phyloP scores from a whole-genome alignment of 2,888 invertebrate genomes.

The Aricia artaxerxes region DNA sequence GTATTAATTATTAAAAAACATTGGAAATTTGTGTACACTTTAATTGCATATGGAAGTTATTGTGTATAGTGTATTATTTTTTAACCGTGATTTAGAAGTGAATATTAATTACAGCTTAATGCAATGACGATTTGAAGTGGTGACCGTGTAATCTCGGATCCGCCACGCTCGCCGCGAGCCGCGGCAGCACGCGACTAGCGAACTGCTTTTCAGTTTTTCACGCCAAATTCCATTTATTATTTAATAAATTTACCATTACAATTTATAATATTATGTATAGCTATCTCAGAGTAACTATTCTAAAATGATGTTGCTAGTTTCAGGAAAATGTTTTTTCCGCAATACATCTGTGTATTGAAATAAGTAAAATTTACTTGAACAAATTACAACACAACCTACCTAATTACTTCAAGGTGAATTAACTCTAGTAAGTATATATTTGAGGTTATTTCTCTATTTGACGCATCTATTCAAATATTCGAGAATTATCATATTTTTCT shows the following conservation, averaged over 20 bases:
- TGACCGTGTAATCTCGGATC: slow-evolving; percentile 73
- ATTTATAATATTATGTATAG: neutral
- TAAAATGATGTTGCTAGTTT: neutral
- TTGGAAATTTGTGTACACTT: neutral
- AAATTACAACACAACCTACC: neutral
- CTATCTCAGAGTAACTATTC: neutral
- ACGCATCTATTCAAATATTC: slow-evolving; percentile 3
- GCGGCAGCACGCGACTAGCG: slow-evolving; percentile 65
- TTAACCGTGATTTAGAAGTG: neutral
- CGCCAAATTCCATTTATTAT: slow-evolving; percentile 42
- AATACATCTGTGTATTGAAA: neutral
- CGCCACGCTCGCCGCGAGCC: slow-evolving; percentile 57
- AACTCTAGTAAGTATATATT: neutral
- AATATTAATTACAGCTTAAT: slow-evolving; percentile 50
- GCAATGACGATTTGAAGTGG: slow-evolving; percentile 71
- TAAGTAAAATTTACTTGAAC: neutral
- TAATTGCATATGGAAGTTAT: neutral
- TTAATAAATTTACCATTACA: neutral
- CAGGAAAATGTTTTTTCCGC: neutral
- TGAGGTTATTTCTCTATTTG: neutral
- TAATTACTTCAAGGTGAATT: neutral
- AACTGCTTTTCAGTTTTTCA: slow-evolving; percentile 52
- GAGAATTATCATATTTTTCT: slow-evolving; percentile 11
- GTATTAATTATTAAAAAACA: neutral
- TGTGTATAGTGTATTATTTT: neutral